Conservation (phyloP, 2,888 invertebrate genomes). For the Fragum whitleyi region DNA sequence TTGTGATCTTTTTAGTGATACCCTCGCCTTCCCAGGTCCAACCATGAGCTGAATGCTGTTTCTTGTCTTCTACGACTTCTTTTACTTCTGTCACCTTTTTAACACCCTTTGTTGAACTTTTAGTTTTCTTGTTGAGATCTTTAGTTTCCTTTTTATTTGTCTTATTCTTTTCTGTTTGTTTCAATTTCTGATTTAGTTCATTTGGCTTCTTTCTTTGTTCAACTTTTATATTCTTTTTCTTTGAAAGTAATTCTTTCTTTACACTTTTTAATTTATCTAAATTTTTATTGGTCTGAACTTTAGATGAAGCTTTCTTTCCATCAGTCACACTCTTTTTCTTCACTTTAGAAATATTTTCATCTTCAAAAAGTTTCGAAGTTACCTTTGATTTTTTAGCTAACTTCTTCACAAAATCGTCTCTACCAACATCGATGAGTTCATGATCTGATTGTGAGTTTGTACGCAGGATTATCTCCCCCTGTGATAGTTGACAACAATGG, state of each 20-base stretch:
- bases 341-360: neutral
- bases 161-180: conserved; percentile 44
- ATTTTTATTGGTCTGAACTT: neutral
- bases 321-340: conserved; percentile 8
- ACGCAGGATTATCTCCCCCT: conserved; percentile 58
- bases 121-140: conserved; percentile 19
- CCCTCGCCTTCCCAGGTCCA: conserved; percentile 78
- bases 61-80: conserved; percentile 38
- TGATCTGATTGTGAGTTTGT: conserved; percentile 59
- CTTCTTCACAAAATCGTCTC: conserved; percentile 50
- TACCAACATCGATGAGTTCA: conserved; percentile 67
- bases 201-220: conserved; percentile 1
- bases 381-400: conserved; percentile 2
- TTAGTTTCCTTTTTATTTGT: conserved; percentile 33
- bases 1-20: conserved; percentile 71
- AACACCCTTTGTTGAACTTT: neutral
- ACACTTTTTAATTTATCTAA: neutral
- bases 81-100: conserved; percentile 10
- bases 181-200: conserved; percentile 18
- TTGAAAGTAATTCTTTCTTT: neutral
- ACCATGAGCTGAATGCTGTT: conserved; percentile 69
- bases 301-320: conserved; percentile 2
- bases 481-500: conserved; percentile 50
- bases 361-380: neutral
- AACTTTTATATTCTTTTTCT: neutral